Evolutionary conservation across 2,797 vertebrate species (phyloP), one percentile per base, ranked within the genome.

Genomic region (Pipistrellus pygmaeus): DNA sequence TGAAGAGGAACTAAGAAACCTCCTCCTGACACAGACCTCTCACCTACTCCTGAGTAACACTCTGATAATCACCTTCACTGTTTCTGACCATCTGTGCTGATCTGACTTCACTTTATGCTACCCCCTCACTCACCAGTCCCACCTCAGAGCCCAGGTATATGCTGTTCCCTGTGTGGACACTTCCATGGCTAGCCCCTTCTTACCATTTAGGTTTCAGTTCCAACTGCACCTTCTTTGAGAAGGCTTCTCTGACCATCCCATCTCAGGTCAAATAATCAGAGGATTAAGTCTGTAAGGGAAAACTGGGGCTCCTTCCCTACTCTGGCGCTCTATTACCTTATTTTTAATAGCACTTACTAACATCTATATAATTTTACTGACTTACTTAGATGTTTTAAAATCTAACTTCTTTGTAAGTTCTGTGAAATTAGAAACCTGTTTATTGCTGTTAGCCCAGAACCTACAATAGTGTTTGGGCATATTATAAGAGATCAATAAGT

Each of bases 391-490:
- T 84, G 71, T 95, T 64, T 55, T 20, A 68, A 68, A 68, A 25
- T 60, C 62, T 27, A 83, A 41, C 51, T 93, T 93, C 77, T 48
- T 93, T 66, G n/a, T 75, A 66, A 85, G 51, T 75, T 46, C 76
- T 35, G 8, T 78, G 57, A 60, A 73, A 88, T 62, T 13, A 89
- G 71, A 73, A 75, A 30, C 44, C 68, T 27, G 12, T 89, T 92
- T 76, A 75, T 30, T 55, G 68, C 53, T 75, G 25, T 76, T 35
- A 76, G 21, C 27, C 30, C n/a, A 77, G 55, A 12, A 83, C 25
- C 23, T 46, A 78, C 0, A 41, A 11, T 48, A 73, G 68, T 25
- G 68, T 27, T 32, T 38, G 14, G 23, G 27, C 12, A 21, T 20
- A 53, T 11, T 68, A 20, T 62, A 35, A 77, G 48, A 71, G 9